phyloP scores from a whole-genome alignment of 2,113 vertebrate species.

The Hemicordylus capensis region DNA sequence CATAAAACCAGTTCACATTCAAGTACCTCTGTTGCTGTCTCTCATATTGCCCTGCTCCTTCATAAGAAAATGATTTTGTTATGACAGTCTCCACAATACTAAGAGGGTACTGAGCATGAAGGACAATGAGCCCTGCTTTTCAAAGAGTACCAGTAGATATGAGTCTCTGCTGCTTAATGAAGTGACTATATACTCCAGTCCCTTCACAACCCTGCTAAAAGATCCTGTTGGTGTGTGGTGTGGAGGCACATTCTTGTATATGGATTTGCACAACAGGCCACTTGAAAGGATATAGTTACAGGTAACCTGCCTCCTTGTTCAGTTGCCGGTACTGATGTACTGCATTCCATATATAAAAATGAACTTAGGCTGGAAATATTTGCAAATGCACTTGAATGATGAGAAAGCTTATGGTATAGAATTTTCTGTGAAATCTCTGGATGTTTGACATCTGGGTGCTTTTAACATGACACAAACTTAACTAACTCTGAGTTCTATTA shows the following conservation, averaged over 20 bases:
- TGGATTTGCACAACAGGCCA: not conserved
- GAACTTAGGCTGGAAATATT: not conserved
- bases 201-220: not conserved
- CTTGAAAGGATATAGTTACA: not conserved
- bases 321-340: not conserved
- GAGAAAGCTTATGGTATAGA: not conserved
- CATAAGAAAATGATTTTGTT: not conserved
- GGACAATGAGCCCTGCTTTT: not conserved
- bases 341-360: not conserved
- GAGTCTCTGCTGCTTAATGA: not conserved
- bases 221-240: not conserved
- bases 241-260: not conserved
- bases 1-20: not conserved
- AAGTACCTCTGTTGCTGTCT: not conserved
- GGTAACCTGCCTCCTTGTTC: not conserved
- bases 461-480: not conserved
- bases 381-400: not conserved
- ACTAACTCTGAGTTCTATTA: not conserved
- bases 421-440: not conserved
- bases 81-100: not conserved
- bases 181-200: not conserved
- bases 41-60: not conserved
- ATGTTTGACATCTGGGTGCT: not conserved
- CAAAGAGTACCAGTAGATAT: not conserved
- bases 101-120: not conserved